Percentiles rank a stretch among this genome's conserved stretches.
These are phyloP conservation scores for Pyralis farinalis DNA, from an alignment of 2,888 invertebrate genomes.

Conservation along the genomic window DNA sequence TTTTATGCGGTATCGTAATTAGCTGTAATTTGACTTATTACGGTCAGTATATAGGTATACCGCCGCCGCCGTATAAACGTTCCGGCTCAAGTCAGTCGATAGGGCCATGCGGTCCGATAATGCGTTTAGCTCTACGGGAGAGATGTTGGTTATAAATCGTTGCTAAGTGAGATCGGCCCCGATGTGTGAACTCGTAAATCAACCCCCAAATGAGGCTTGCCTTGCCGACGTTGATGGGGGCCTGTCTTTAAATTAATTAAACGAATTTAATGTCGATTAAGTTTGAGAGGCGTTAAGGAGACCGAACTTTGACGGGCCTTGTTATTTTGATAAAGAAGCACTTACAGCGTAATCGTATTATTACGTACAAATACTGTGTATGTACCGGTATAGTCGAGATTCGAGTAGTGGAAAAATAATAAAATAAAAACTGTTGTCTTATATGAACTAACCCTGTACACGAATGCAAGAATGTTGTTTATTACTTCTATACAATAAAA, in stretches of 20 bases:
- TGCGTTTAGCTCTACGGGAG: constrained; percentile 70
- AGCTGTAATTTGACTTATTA: background rate
- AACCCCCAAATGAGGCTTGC: constrained; percentile 67
- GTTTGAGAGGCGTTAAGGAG: constrained; percentile 1
- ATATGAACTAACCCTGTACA: too few relatives aligned
- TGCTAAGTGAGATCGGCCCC: constrained; percentile 74
- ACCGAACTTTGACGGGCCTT: background rate
- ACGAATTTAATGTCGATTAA: constrained; percentile 22
- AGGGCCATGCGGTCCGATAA: constrained; percentile 69
- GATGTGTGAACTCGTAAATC: constrained; percentile 79
- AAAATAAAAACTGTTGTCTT: too few relatives aligned
- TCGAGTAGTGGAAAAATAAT: too few relatives aligned
- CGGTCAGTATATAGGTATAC: constrained; percentile 18
- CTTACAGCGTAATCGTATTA: background rate
- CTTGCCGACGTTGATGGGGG: constrained; percentile 55
- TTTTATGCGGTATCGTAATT: background rate
- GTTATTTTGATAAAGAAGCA: background rate
- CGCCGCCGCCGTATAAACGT: constrained; percentile 32
- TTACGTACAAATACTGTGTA: too few relatives aligned
- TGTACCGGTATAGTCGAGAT: too few relatives aligned
- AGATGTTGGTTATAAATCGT: constrained; percentile 76
- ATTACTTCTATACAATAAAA: too few relatives aligned
- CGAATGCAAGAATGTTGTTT: too few relatives aligned
- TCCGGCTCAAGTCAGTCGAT: constrained; percentile 69
- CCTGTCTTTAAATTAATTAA: constrained; percentile 58